Base-by-base conservation (phyloP, 53 echinoderm and acorn worm genomes). In the Actinopyga echinites region DNA sequence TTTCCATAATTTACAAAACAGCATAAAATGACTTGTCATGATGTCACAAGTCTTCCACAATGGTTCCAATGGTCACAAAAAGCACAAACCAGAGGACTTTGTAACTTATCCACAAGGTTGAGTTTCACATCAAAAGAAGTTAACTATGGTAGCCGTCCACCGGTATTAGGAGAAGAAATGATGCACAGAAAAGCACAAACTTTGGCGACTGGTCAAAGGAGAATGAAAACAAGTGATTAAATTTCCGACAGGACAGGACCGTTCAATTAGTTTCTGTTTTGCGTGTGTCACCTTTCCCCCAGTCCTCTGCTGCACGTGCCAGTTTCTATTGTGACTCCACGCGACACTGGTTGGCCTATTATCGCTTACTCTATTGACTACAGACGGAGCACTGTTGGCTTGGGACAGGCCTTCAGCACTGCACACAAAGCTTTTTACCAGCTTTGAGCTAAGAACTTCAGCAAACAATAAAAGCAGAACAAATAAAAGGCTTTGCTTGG, bases 271-370 rank as follows among this genome's bases (percentile, higher is more conserved):
- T 71, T 71, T 71, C 71, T 71, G 12, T 71, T n/a, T 71, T 30
- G n/a, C 45, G 42, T 44, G 71, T 71, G 71, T 28, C 71, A 37
- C 38, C 71, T 71, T 71, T 44, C 71, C 71, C 42, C 42, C 23
- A 44, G 24, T 71, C 71, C 71, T 40, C 71, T 36, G n/a, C 9
- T 25, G 71, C 42, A 71, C 71, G 71, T 44, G 42, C 44, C 71
- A 40, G 21, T 42, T 71, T 40, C 71, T 71, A 25, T 71, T 71
- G 71, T 71, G 71, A 25, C 71, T 71, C 71, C 71, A 71, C 71
- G 71, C 71, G 71, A 21, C 71, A 20, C 71, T 71, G 40, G 21
- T 44, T 42, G 42, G 23, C 71, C 71, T 71, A 71, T 71, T 71
- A 71, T 71, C 21, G 71, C 42, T 21, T 44, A 26, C 49, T n/a